Evolutionary conservation across 2,113 vertebrate species (phyloP).

Genomic region (Nibea coibor): DNA sequence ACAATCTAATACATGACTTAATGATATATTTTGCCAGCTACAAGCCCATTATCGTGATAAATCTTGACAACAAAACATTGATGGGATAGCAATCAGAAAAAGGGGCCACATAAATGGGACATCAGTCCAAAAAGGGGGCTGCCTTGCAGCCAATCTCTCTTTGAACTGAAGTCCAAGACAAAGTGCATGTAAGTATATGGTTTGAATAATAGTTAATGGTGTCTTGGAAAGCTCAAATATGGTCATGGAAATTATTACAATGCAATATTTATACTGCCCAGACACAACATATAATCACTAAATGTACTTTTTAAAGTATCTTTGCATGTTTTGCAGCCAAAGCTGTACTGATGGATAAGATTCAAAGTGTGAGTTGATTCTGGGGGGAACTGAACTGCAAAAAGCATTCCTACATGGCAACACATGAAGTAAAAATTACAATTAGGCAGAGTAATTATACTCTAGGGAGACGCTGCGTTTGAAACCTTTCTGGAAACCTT

Average conservation of each 20-base stretch:
- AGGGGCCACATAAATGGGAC: constrained; percentile 43
- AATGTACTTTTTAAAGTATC: constrained; percentile 26
- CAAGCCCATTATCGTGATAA: constrained; percentile 34
- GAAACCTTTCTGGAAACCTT: constrained; percentile 57
- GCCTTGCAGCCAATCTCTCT: constrained; percentile 21
- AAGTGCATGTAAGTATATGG: constrained; percentile 60
- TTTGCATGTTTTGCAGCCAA: background rate
- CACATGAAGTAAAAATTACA: constrained; percentile 49
- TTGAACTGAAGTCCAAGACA: constrained; percentile 64
- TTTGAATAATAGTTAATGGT: constrained; percentile 61
- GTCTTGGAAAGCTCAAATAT: constrained; percentile 46
- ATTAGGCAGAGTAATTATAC: constrained; percentile 49
- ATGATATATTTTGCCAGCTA: constrained; percentile 51
- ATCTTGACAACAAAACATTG: constrained; percentile 64
- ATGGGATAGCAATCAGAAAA: constrained; percentile 53
- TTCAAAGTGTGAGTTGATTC: constrained; percentile 20
- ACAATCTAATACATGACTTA: constrained; percentile 60
- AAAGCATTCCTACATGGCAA: constrained; percentile 43
- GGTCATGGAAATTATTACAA: constrained; percentile 53
- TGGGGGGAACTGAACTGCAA: constrained; percentile 14
- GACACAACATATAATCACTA: constrained; percentile 36
- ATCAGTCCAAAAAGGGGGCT: constrained; percentile 40
- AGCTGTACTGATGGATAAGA: no score
- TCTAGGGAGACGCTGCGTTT: constrained; percentile 33
- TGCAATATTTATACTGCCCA: constrained; percentile 31